Evolutionary conservation across 2,113 vertebrate genomes (phyloP).

Genomic region (Misgurnus mizolepis): DNA sequence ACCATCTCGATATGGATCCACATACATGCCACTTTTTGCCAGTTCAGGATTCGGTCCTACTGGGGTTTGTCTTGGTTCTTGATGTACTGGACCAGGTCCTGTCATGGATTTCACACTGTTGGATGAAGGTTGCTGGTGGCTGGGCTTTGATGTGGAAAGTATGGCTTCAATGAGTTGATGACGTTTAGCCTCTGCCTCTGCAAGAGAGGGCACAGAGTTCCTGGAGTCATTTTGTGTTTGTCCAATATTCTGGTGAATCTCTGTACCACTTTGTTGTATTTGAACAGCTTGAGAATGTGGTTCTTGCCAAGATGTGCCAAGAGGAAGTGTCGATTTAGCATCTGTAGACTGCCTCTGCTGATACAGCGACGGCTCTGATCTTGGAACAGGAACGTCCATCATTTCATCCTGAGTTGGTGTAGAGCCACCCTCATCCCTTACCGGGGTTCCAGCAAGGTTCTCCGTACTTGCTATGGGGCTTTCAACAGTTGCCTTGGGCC

Average conservation of each 20-base stretch:
- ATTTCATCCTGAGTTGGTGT: constrained; percentile 97
- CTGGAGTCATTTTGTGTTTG: constrained; percentile 6
- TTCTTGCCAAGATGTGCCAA: constrained; percentile 28
- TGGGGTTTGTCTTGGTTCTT: constrained; percentile 56
- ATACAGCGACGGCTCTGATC: constrained; percentile 59
- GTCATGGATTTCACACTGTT: constrained; percentile 65
- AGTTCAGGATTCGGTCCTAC: background rate
- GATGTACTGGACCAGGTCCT: constrained; percentile 74
- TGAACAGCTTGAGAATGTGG: constrained; percentile 22
- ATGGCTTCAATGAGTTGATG: constrained; percentile 25
- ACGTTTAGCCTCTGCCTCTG: background rate
- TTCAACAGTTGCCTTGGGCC: constrained; percentile 39
- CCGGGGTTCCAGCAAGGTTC: constrained; percentile 87
- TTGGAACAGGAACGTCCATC: constrained; percentile 88
- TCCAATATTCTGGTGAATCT: constrained; percentile 19
- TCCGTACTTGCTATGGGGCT: constrained; percentile 73
- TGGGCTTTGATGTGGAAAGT: constrained; percentile 8
- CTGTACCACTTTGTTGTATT: constrained; percentile 1
- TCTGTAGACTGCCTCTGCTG: constrained; percentile 40
- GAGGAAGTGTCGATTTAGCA: background rate
- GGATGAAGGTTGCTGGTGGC: constrained; percentile 7
- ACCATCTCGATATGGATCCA: constrained; percentile 61
- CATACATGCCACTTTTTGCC: constrained; percentile 63
- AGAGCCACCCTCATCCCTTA: constrained; percentile 90
- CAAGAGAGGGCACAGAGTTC: constrained; percentile 21